phyloP scores from a whole-genome alignment of 2,797 vertebrate species.

The Pogonophryne albipinna region DNA sequence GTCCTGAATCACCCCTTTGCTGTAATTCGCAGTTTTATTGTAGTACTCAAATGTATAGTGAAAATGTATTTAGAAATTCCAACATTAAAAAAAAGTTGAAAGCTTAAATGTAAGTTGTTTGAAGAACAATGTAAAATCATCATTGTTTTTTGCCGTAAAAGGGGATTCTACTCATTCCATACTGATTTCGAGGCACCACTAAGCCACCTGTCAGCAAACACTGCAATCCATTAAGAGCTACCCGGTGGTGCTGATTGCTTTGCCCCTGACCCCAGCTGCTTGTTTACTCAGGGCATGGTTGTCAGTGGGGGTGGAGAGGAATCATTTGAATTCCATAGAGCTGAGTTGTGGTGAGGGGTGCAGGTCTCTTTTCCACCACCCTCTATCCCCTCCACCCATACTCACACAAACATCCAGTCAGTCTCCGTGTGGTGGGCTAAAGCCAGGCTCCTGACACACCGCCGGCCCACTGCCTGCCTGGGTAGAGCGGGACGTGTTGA shows the following conservation, averaged over 20 bases:
- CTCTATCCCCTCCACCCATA: constrained; percentile 61
- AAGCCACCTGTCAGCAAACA: constrained; percentile 81
- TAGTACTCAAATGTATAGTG: not conserved
- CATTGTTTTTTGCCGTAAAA: constrained; percentile 17
- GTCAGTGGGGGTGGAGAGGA: constrained; percentile 70
- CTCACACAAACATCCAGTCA: constrained; percentile 79
- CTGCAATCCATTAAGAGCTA: constrained; percentile 76
- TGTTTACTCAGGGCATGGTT: constrained; percentile 83
- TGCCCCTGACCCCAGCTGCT: constrained; percentile 82
- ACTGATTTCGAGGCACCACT: constrained; percentile 55
- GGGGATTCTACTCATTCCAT: constrained; percentile 13
- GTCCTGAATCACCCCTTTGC: not conserved
- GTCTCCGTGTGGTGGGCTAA: constrained; percentile 70
- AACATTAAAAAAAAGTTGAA: not conserved
- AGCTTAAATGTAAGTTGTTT: not conserved
- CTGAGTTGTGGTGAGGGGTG: constrained; percentile 68
- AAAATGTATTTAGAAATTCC: not conserved
- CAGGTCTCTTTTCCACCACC: constrained; percentile 50
- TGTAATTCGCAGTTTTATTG: not conserved
- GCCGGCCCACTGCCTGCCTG: constrained; percentile 64
- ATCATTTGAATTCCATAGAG: constrained; percentile 80
- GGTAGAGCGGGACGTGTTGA: constrained; percentile 75
- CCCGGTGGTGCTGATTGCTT: constrained; percentile 81
- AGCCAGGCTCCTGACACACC: constrained; percentile 75
- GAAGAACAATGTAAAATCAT: not conserved